Base-by-base conservation (phyloP, 2,797 vertebrate genomes). In the Cyclopterus lumpus region DNA sequence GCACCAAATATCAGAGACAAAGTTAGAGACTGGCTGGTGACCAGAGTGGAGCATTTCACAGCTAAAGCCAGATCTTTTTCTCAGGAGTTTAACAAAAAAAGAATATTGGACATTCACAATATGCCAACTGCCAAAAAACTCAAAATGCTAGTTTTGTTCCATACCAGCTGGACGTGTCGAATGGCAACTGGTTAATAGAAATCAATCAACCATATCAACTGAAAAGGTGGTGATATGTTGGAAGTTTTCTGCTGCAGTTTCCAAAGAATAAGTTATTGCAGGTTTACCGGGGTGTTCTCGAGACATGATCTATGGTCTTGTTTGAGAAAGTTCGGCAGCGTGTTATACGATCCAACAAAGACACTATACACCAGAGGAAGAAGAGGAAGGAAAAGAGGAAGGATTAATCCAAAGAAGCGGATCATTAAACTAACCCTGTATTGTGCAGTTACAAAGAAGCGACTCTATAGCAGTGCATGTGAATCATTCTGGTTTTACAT, bases 401-500 rank as follows among this genome's bases (percentile, higher is more conserved):
- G n/a, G 18, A 32, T 62, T 32, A 26, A 9, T 16, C 49, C 49
- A 15, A 22, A 22, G 12, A 49, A 74, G 5, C 0, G 9, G 18
- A 26, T 64, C 22, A 58, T 48, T 51, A 20, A 30, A 40, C 28
- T 48, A 32, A 6, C 3, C 40, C 28, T 18, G 26, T 36, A 8
- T 30, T 32, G 7, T 75, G 71, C 30, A 30, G 40, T 20, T 53
- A 10, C 1, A 69, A 15, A 51, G 48, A 74, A 28, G 6, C 3
- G 8, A 12, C 59, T 20, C 58, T 18, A 22, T 22, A 34, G 49
- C 14, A 34, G 59, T 15, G 4, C 28, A 55, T 54, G 24, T 73
- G 26, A 79, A 3, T 65, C n/a, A 5, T 38, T 20, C 51, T 67
- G 61, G 15, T 70, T 76, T 65, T 26, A 58, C 54, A 58, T 48